A percentile compares a stretch with the other conserved stretches of the same genome.
Conservation (phyloP, 2,797 vertebrate species). For the Gymnoscopelus braueri region DNA sequence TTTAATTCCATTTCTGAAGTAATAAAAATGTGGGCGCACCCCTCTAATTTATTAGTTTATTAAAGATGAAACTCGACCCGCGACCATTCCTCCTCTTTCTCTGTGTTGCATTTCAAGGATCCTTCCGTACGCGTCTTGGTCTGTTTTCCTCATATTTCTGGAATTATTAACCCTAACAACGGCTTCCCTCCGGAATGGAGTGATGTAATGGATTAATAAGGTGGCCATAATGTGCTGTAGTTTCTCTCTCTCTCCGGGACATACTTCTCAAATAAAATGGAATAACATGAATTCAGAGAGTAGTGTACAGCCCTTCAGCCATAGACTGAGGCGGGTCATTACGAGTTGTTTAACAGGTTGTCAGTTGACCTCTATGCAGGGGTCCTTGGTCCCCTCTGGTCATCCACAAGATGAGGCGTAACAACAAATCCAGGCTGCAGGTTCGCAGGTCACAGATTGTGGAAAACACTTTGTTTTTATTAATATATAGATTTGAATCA, state of each 20-base stretch:
- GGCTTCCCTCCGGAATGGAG: slow-evolving; percentile 65
- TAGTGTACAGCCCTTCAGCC: slow-evolving; percentile 30
- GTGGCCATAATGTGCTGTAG: slow-evolving; percentile 69
- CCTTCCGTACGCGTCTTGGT: slow-evolving; percentile 53
- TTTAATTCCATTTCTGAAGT: slow-evolving; percentile 81
- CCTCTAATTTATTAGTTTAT: slow-evolving; percentile 78
- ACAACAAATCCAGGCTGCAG: too few relatives aligned
- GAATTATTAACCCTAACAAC: slow-evolving; percentile 74
- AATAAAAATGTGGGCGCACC: slow-evolving; percentile 60
- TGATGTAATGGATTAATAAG: slow-evolving; percentile 86
- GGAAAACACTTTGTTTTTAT: too few relatives aligned
- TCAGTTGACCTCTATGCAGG: slow-evolving; percentile 15
- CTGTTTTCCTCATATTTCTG: slow-evolving; percentile 69
- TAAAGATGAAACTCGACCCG: slow-evolving; percentile 69
- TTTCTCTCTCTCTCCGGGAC: slow-evolving; percentile 64
- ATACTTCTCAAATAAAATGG: slow-evolving; percentile 65
- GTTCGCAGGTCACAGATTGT: too few relatives aligned
- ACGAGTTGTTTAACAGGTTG: slow-evolving; percentile 47
- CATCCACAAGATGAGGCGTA: background rate
- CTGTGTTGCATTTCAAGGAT: slow-evolving; percentile 54
- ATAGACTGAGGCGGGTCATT: slow-evolving; percentile 28
- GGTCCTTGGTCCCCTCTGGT: background rate
- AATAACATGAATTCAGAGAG: slow-evolving; percentile 42
- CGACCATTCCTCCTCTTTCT: slow-evolving; percentile 54
- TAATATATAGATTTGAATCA: too few relatives aligned